Conservation (phyloP, 2,888 invertebrate species). For the Drosophila neonasuta region DNA sequence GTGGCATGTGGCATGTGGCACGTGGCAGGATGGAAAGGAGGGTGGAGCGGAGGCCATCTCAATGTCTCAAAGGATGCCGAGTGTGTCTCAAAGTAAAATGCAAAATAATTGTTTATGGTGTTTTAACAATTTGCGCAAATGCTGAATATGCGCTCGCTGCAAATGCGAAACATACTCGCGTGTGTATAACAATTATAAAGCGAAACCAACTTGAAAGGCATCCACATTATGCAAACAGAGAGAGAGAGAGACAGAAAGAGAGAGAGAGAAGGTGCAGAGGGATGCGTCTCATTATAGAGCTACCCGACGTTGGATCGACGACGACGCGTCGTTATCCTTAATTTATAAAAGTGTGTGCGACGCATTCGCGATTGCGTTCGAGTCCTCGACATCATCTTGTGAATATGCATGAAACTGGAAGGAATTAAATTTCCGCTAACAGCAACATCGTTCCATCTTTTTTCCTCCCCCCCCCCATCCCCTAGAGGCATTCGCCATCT, state of each 20-base stretch:
- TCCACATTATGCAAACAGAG: slow-evolving; percentile 55
- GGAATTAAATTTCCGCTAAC: slow-evolving; percentile 68
- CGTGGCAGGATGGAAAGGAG: slow-evolving; percentile 25
- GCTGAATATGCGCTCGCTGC: slow-evolving; percentile 19
- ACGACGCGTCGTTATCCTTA: slow-evolving; percentile 75
- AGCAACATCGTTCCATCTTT: not conserved
- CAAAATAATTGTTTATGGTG: slow-evolving; percentile 79
- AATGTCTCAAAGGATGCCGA: slow-evolving; percentile 51
- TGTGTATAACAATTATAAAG: slow-evolving; percentile 67
- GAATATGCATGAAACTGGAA: slow-evolving; percentile 76
- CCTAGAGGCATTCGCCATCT: slow-evolving; percentile 11
- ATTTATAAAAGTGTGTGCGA: slow-evolving; percentile 73
- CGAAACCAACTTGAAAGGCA: slow-evolving; percentile 40
- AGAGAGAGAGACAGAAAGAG: slow-evolving; percentile 20
- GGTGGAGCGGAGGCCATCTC: not conserved
- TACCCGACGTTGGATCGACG: slow-evolving; percentile 47
- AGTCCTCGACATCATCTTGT: slow-evolving; percentile 60
- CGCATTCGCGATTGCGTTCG: slow-evolving; percentile 12
- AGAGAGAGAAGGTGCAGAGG: slow-evolving; percentile 1
- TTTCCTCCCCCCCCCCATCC: not conserved
- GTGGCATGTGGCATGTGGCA: slow-evolving; percentile 22
- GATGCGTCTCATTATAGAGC: slow-evolving; percentile 66
- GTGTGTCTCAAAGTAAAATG: slow-evolving; percentile 68
- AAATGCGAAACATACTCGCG: slow-evolving; percentile 39
- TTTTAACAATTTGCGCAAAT: slow-evolving; percentile 76